A percentile compares a stretch with the other conserved stretches of the same genome.
Evolutionary conservation across 2,888 invertebrate species (phyloP).

Genomic region (Thumatha senex): DNA sequence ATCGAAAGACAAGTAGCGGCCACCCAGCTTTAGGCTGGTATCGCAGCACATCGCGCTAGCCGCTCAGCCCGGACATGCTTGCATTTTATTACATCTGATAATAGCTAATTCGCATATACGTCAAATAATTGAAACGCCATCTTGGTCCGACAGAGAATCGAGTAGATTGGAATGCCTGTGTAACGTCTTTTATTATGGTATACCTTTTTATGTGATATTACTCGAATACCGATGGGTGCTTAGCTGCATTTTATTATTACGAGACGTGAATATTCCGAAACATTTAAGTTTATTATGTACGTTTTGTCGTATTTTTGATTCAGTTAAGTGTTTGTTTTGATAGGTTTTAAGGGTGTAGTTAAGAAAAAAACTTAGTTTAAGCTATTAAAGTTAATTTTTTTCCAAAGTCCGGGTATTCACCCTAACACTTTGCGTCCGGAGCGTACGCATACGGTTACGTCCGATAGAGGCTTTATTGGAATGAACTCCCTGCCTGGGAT

Average conservation of each 20-base stretch:
- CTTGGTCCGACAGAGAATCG: constrained; percentile 33
- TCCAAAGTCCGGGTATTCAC: too few relatives aligned
- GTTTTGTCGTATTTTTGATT: not conserved
- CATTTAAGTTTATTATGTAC: constrained; percentile 20
- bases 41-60: constrained; percentile 45
- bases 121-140: constrained; percentile 72
- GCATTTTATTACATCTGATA: constrained; percentile 81
- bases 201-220: constrained; percentile 46
- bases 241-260: constrained; percentile 37
- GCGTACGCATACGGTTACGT: too few relatives aligned
- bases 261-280: constrained; percentile 26
- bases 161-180: constrained; percentile 48
- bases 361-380: too few relatives aligned
- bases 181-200: constrained; percentile 45
- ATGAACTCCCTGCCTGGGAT: too few relatives aligned
- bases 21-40: constrained; percentile 61
- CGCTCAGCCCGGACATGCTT: constrained; percentile 52
- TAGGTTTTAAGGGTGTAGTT: too few relatives aligned
- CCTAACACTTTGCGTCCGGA: too few relatives aligned
- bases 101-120: constrained; percentile 74
- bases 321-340: not conserved
- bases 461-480: too few relatives aligned
- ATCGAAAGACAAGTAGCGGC: constrained; percentile 83
- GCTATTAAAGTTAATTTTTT: too few relatives aligned
- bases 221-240: constrained; percentile 33